These are phyloP conservation scores for Podarcis raffonei DNA, from an alignment of 2,113 vertebrate species.

Conservation along the genomic window DNA sequence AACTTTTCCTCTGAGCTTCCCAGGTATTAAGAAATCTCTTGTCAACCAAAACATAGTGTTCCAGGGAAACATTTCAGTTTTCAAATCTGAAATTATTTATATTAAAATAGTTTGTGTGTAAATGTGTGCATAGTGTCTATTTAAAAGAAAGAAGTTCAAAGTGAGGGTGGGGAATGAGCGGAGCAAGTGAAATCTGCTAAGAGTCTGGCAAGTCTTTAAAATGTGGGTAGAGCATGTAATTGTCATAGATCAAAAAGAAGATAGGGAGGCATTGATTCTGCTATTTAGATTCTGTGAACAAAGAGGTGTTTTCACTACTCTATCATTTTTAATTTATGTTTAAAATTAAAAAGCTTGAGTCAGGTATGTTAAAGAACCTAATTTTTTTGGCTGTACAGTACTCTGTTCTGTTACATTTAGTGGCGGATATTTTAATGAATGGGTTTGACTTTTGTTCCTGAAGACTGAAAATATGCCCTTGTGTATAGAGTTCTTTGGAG, in stretches of 20 bases:
- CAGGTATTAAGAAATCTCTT: background rate
- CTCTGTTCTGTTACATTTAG: background rate
- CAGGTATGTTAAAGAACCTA: background rate
- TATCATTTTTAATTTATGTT: conserved; percentile 8
- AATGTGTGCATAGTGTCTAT: background rate
- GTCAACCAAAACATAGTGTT: background rate
- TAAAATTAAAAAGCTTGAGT: background rate
- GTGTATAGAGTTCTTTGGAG: background rate
- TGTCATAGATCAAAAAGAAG: conserved; percentile 58
- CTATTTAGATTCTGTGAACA: conserved; percentile 51
- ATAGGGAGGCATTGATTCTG: conserved; percentile 46
- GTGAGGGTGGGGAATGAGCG: background rate
- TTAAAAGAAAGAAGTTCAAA: background rate
- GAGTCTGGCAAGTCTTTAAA: conserved; percentile 14
- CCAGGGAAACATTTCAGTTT: background rate
- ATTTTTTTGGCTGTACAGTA: background rate
- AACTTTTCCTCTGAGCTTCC: background rate
- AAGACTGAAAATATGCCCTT: background rate
- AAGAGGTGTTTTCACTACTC: conserved; percentile 48
- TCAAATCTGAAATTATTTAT: background rate
- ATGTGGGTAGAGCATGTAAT: background rate
- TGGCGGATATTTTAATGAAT: background rate
- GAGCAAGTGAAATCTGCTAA: background rate
- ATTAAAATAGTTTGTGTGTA: background rate
- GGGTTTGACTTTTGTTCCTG: background rate